Base-by-base conservation (phyloP, 2,113 vertebrate species). In the Cervus canadensis region DNA sequence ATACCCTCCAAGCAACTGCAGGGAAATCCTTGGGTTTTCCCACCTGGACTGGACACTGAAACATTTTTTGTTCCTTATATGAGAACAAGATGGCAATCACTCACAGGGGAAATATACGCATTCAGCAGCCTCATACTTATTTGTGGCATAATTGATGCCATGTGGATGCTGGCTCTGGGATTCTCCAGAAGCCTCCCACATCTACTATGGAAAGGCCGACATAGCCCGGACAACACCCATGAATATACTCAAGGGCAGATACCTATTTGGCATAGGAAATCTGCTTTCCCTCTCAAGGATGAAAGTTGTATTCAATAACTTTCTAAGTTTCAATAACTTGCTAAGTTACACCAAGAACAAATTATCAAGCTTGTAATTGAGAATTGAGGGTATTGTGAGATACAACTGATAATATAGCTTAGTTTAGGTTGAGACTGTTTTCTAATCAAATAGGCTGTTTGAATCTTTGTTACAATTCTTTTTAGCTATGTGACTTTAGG, bases 191-290 rank as follows among this genome's bases (percentile, higher is more conserved):
- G 28, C 45, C 21, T 26, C 1, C 13, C 0, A 9, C 1, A 12
- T 64, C 36, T 60, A 5, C 40, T n/a, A 6, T 26, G 30, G 33
- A 79, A 52, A 89, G 45, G 33, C 7, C 8, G 11, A 5, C 15
- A 36, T 1, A 26, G 21, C 13, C 43, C 6, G 1, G 0, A 28
- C 3, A n/a, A 62, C 1, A 40, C 6, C 67, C 6, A 48, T 13
- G 15, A 71, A 79, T 81, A 81, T 11, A 40, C 1, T 40, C 2
- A 0, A 67, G 7, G 10, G 43, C 5, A 45, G n/a, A 26, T 43
- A 83, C 86, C 19, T 71, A 45, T 33, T 64, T 71, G 43, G 5
- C 26, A 45, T 88, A 78, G 40, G 43, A 79, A 71, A 33, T 36
- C 40, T 56, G 3, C 6, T 56, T 19, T 25, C 2, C n/a, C 8